These are phyloP conservation scores for Pyxicephalus adspersus DNA, from an alignment of 2,113 vertebrate genomes.

Conservation along the genomic window DNA sequence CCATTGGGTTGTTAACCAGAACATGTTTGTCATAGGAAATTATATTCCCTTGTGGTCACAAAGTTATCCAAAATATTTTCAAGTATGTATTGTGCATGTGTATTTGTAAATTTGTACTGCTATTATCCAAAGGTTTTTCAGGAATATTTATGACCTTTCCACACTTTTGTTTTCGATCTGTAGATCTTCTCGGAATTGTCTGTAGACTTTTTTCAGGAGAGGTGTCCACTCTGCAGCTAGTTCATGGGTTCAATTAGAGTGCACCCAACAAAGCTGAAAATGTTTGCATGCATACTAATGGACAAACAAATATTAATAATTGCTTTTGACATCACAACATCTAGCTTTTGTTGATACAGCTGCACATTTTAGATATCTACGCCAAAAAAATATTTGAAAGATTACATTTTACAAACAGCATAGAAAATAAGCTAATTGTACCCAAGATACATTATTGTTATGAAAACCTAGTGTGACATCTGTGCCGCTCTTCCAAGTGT, in stretches of 20 bases:
- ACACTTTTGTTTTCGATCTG: background rate
- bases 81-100: no score
- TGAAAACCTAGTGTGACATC: slow-evolving; percentile 35
- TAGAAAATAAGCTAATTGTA: slow-evolving; percentile 7
- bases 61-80: no score
- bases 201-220: background rate
- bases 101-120: no score
- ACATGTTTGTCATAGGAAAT: no score
- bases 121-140: no score
- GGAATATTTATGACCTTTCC: no score
- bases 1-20: no score
- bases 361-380: slow-evolving; percentile 9
- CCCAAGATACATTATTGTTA: slow-evolving; percentile 38
- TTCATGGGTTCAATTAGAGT: slow-evolving; percentile 2
- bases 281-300: background rate
- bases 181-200: background rate
- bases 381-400: slow-evolving; percentile 33
- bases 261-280: background rate
- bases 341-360: slow-evolving; percentile 43
- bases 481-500: slow-evolving; percentile 10
- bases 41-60: no score
- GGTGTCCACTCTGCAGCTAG: background rate
- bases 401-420: slow-evolving; percentile 21
- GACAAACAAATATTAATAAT: slow-evolving; percentile 34
- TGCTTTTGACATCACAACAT: slow-evolving; percentile 25